phyloP scores from a whole-genome alignment of 2,888 invertebrate genomes.

The Pterostichus niger region DNA sequence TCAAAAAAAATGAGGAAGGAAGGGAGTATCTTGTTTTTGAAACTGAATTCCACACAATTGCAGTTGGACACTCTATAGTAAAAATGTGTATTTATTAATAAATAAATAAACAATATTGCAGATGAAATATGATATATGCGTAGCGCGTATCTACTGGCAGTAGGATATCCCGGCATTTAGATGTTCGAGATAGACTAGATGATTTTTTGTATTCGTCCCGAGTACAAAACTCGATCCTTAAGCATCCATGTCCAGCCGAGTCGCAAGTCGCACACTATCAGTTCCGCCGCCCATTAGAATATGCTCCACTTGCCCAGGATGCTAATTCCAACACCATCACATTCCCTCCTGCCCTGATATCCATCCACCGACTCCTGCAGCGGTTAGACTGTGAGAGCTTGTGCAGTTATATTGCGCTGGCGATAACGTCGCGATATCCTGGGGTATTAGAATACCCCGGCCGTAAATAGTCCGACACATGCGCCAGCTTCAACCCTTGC shows the following conservation, averaged over 20 bases:
- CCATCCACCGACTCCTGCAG: not conserved
- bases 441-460: slow-evolving; percentile 63
- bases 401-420: slow-evolving; percentile 57
- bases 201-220: not conserved
- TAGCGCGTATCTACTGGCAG: not conserved
- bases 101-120: too few species aligned
- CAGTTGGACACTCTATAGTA: too few species aligned
- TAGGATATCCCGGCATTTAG: not conserved
- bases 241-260: too few species aligned
- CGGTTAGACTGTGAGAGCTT: slow-evolving; percentile 36
- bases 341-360: not conserved
- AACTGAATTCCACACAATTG: too few species aligned
- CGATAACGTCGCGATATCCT: slow-evolving; percentile 61
- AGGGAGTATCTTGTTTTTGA: too few species aligned
- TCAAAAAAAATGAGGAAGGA: too few species aligned
- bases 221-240: not conserved
- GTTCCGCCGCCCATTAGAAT: slow-evolving; percentile 51
- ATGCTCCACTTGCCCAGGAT: slow-evolving; percentile 59
- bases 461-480: slow-evolving; percentile 48
- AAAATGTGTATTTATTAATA: too few species aligned
- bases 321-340: slow-evolving; percentile 54
- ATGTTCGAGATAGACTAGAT: not conserved
- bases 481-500: slow-evolving; percentile 8
- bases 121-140: too few species aligned
- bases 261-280: slow-evolving; percentile 21